These are phyloP conservation scores for Portunus trituberculatus DNA, from an alignment of 1,140 invertebrate genomes.

Conservation along the genomic window DNA sequence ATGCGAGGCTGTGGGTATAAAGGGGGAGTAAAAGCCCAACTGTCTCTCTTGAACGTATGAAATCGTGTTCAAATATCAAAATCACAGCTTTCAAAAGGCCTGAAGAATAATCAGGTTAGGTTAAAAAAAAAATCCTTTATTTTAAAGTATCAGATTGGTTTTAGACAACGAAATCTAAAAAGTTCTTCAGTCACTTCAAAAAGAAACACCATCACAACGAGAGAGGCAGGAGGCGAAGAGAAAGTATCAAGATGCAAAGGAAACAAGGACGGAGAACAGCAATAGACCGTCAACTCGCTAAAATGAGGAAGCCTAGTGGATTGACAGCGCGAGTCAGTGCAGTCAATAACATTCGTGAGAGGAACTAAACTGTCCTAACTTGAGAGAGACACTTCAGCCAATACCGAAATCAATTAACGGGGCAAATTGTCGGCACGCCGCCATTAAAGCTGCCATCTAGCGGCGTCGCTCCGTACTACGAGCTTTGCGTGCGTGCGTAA, in stretches of 20 bases:
- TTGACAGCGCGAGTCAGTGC: not conserved
- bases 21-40: too few relatives aligned
- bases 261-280: not conserved
- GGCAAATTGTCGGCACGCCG: not conserved
- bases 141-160: too few relatives aligned
- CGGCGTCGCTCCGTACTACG: not conserved
- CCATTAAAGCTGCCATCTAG: conserved; percentile 20
- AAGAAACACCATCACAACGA: not conserved
- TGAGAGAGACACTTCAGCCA: conserved; percentile 9
- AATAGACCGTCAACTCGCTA: not conserved
- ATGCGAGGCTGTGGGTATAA: too few relatives aligned
- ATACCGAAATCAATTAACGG: conserved; percentile 5
- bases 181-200: too few relatives aligned
- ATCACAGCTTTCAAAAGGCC: too few relatives aligned
- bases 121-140: too few relatives aligned
- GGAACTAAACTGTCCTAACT: not conserved
- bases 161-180: too few relatives aligned
- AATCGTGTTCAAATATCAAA: too few relatives aligned
- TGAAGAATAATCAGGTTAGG: too few relatives aligned
- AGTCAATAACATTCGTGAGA: conserved; percentile 3
- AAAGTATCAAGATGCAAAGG: not conserved
- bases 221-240: not conserved
- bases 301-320: not conserved
- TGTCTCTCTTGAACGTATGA: too few relatives aligned
- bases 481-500: not conserved